Evolutionary conservation across 2,797 vertebrate species (phyloP), one percentile per base, ranked within the genome.

Genomic region (Xenopus petersii): DNA sequence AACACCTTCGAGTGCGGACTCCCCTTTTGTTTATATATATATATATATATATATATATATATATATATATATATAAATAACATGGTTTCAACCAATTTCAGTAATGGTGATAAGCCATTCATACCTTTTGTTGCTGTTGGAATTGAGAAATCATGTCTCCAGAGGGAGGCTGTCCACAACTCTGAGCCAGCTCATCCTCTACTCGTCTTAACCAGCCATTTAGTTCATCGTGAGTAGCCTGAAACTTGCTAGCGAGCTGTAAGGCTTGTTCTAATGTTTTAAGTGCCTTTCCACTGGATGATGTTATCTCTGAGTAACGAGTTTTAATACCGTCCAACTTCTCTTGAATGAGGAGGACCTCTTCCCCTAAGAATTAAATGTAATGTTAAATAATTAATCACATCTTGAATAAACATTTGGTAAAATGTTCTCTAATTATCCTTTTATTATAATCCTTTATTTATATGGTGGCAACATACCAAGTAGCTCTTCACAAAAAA

Each of bases 241-340:
- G 94, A 83, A 99, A 99, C 13, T 98, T 94, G 11, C 94, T 97
- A 83, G 96, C 90, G 81, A 99, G 91, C 87, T 99, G 98, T 73
- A 98, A 89, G 1, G 97, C 96, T 89, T 99, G 96, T 81, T 98
- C 98, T 82, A 99, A 89, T 0, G 93, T 95, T 48, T 95, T 91
- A 58, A 99, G 95, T 0, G 95, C 95, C 79, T 94, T 95, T 80
- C 94, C 94, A 92, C 97, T 99, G 82, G 94, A 75, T 0, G 94
- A 88, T 0, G 95, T 98, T 92, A 99, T 97, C 84, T 98, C 98
- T 0, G 93, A 90, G 1, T 99, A 99, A 63, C 96, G 95, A 0
- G 92, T 95, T 88, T 99, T 99, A 80, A 99, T 99, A 11, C 96
- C 95, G 0, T 99, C 98, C 78, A 99, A 89, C 85, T 99, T 99